phyloP scores from a whole-genome alignment of 1,140 invertebrate species.

The Psix sp. region DNA sequence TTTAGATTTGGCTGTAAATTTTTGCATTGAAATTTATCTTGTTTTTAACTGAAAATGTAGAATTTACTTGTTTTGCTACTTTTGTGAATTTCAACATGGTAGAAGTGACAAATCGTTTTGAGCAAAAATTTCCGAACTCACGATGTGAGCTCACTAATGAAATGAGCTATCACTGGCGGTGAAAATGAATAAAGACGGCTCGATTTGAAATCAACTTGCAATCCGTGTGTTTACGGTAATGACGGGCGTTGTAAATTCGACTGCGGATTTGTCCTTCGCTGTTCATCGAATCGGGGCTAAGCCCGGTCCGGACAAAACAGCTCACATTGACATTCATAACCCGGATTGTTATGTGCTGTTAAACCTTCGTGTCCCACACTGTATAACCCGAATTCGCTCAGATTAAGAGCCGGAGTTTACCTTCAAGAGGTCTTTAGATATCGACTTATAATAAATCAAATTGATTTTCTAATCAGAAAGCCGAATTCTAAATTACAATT shows the following conservation, averaged over 20 bases:
- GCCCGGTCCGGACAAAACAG: conserved; percentile 49
- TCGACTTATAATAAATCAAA: no score
- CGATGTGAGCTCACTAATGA: no score
- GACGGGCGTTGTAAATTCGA: conserved; percentile 55
- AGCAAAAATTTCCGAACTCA: no score
- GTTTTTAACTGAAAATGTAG: no score
- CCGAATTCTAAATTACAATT: no score
- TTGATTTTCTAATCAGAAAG: no score
- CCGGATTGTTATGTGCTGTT: conserved; percentile 53
- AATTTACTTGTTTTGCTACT: no score
- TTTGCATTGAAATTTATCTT: no score
- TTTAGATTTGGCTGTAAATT: no score
- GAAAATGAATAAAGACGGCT: conserved; percentile 26
- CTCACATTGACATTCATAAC: conserved; percentile 67
- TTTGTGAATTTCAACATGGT: no score
- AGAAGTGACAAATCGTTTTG: no score
- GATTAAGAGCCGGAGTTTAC: conserved; percentile 32
- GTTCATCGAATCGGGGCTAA: conserved; percentile 32
- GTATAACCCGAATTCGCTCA: conserved; percentile 16
- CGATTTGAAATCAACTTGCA: conserved; percentile 65
- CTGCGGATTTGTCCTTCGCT: conserved; percentile 52
- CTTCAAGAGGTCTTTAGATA: conserved; percentile 6
- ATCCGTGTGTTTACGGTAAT: conserved; percentile 64
- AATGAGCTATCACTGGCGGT: no score
- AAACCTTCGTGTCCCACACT: conserved; percentile 27